Evolutionary conservation across 2,113 vertebrate genomes (phyloP).

Genomic region (Lontra canadensis): DNA sequence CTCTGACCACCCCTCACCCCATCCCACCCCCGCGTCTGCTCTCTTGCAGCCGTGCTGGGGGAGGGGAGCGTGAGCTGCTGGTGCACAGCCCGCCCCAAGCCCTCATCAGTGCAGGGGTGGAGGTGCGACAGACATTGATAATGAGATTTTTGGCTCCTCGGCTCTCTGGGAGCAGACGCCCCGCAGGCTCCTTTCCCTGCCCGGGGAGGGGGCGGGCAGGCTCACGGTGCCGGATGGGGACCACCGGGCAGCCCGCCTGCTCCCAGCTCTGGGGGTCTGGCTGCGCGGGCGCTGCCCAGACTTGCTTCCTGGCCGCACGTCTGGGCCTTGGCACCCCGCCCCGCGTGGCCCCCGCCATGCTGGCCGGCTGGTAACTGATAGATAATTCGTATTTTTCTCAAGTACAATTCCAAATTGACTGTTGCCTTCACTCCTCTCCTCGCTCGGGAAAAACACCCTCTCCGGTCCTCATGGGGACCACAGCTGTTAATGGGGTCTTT

Average conservation of each 20-base stretch:
- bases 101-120: background rate
- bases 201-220: slow-evolving; percentile 2
- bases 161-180: slow-evolving; percentile 40
- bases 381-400: slow-evolving; percentile 85
- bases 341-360: slow-evolving; percentile 25
- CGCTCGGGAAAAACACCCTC: background rate
- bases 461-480: background rate
- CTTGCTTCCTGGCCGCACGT: slow-evolving; percentile 69
- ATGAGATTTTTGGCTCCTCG: slow-evolving; percentile 76
- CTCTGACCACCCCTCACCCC: fast-evolving
- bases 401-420: slow-evolving; percentile 39
- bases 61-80: background rate
- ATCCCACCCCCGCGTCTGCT: fast-evolving
- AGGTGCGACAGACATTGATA: slow-evolving; percentile 71
- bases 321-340: background rate
- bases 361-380: slow-evolving; percentile 82
- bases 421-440: background rate
- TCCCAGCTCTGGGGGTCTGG: slow-evolving; percentile 42
- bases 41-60: fast-evolving
- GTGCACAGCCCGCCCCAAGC: fast-evolving
- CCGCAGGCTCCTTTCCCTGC: slow-evolving; percentile 27
- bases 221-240: slow-evolving; percentile 5
- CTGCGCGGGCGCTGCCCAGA: slow-evolving; percentile 71
- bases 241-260: slow-evolving; percentile 54
- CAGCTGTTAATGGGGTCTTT: slow-evolving; percentile 77